Conservation (phyloP, 2,113 vertebrate genomes). For the Mus pahari region DNA sequence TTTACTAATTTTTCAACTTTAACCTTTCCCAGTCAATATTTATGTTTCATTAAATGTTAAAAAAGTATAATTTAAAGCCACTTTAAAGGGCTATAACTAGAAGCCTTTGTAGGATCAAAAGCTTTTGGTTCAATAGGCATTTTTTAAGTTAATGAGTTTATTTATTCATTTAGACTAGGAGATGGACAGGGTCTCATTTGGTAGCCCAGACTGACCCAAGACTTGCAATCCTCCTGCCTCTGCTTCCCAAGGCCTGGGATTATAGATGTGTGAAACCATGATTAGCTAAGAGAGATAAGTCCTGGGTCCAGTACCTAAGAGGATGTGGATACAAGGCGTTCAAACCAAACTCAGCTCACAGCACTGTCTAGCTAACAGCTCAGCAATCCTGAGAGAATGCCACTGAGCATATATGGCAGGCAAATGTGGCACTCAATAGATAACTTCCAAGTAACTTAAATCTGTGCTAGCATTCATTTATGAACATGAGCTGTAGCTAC, state of each 20-base stretch:
- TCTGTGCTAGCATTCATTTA: neutral
- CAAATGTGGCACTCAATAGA: neutral
- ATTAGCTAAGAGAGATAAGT: neutral
- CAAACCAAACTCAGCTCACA: neutral
- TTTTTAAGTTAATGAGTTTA: neutral
- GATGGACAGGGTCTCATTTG: neutral
- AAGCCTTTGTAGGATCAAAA: slow-evolving; percentile 4
- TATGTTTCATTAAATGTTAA: neutral
- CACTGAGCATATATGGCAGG: neutral
- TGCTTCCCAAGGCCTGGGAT: neutral
- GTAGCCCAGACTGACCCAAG: neutral
- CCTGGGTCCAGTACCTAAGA: neutral
- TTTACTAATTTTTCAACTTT: slow-evolving; percentile 32
- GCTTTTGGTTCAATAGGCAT: neutral
- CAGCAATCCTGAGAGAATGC: neutral
- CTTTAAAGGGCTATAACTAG: neutral
- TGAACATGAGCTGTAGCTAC: neutral
- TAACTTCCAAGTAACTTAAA: neutral
- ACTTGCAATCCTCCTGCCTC: neutral
- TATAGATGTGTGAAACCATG: no score
- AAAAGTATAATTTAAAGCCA: neutral
- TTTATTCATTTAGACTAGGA: neutral
- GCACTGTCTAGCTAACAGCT: neutral
- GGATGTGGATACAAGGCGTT: neutral
- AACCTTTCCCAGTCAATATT: neutral